Percentiles rank a stretch among this genome's conserved stretches.
Evolutionary conservation across 2,888 invertebrate species (phyloP).

Genomic region (Melinaea marsaeus): DNA sequence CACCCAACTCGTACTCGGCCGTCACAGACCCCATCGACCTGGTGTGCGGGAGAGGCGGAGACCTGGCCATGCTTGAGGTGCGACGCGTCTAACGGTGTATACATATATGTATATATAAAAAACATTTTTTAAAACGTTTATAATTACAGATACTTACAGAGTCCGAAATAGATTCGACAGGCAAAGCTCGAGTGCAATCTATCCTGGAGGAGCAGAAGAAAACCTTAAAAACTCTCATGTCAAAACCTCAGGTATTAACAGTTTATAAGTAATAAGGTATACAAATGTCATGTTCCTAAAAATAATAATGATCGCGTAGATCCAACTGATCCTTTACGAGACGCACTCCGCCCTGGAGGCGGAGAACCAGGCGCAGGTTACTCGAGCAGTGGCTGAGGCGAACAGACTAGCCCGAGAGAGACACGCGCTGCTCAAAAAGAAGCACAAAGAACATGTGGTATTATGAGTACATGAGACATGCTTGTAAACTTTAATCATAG

Average conservation of each 20-base stretch:
- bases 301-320: constrained; percentile 52
- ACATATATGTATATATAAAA: neutral
- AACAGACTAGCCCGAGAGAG: constrained; percentile 84
- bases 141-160: constrained; percentile 78
- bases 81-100: neutral
- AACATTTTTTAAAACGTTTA: neutral
- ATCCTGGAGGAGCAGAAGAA: constrained; percentile 86
- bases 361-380: constrained; percentile 86
- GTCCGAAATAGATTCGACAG: constrained; percentile 80
- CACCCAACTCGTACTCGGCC: constrained; percentile 89
- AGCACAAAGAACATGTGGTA: constrained; percentile 36
- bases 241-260: constrained; percentile 82
- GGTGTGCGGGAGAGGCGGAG: constrained; percentile 88
- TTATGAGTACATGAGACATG: neutral
- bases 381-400: constrained; percentile 81
- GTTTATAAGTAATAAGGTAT: neutral
- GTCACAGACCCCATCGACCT: constrained; percentile 88
- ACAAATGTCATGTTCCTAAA: constrained; percentile 19
- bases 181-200: constrained; percentile 79
- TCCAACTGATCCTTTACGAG: constrained; percentile 88
- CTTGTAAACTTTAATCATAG: neutral
- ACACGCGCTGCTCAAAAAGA: constrained; percentile 74
- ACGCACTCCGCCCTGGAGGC: constrained; percentile 87
- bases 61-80: constrained; percentile 85
- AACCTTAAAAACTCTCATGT: constrained; percentile 85